Evolutionary conservation across 2,113 vertebrate species (phyloP).

Genomic region (Sphaerodactylus townsendi): DNA sequence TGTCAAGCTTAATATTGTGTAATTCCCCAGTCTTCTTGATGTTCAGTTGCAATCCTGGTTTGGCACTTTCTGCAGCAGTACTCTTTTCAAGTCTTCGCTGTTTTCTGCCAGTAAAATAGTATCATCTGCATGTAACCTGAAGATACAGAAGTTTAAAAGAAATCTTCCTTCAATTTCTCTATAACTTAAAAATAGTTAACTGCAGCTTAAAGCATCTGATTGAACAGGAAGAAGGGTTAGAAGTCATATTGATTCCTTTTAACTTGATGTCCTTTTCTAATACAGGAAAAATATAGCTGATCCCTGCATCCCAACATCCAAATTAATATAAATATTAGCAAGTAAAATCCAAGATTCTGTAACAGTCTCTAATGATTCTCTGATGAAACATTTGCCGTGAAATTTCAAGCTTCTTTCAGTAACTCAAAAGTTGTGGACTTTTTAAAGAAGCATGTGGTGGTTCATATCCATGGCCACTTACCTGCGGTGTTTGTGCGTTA

Average conservation of each 20-base stretch:
- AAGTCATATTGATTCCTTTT: neutral
- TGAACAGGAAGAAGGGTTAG: neutral
- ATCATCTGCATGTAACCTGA: too few species aligned
- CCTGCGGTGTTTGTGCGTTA: neutral
- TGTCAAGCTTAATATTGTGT: too few species aligned
- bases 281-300: neutral
- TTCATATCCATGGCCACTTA: neutral
- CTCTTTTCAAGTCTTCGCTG: too few species aligned
- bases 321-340: neutral
- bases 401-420: neutral
- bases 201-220: neutral
- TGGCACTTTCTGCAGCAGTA: too few species aligned
- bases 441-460: neutral
- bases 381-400: neutral
- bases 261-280: neutral
- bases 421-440: neutral
- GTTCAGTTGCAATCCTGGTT: too few species aligned
- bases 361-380: neutral
- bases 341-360: neutral
- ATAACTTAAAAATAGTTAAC: neutral
- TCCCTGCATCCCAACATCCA: neutral
- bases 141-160: too few species aligned
- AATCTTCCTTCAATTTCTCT: neutral
- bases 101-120: too few species aligned
- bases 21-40: too few species aligned